These are phyloP conservation scores for Ascidia mentula DNA, from an alignment of 23 tunicate genomes.

Conservation along the genomic window DNA sequence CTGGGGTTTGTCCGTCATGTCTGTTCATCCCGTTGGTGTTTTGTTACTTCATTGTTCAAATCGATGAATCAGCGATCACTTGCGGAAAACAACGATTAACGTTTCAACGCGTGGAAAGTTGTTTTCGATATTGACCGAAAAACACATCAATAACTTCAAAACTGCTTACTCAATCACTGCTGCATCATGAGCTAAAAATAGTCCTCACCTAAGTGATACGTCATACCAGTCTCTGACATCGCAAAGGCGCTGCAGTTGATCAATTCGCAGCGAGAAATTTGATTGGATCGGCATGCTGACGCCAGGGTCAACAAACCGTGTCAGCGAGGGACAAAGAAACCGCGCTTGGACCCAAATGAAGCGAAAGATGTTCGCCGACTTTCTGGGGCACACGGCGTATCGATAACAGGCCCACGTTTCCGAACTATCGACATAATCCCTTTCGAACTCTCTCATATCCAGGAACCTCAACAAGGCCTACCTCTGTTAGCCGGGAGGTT, in stretches of 20 bases:
- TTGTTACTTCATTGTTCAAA: too few species aligned
- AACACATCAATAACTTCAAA: too few species aligned
- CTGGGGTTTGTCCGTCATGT: too few species aligned
- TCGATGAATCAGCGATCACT: too few species aligned
- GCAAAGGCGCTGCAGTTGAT: background rate
- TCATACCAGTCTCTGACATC: background rate
- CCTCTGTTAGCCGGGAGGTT: background rate
- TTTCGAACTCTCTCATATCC: too few species aligned
- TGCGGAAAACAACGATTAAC: too few species aligned
- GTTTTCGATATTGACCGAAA: too few species aligned
- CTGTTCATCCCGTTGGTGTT: too few species aligned
- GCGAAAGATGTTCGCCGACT: background rate
- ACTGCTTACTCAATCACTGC: too few species aligned
- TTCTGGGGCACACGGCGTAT: background rate
- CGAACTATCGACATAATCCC: background rate
- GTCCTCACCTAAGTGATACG: background rate
- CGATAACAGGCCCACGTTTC: background rate
- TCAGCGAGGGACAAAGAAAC: too few species aligned
- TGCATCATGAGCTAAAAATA: background rate
- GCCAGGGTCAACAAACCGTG: too few species aligned
- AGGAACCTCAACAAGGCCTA: background rate
- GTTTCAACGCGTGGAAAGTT: too few species aligned
- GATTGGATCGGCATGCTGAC: background rate
- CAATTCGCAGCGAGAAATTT: background rate
- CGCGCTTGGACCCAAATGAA: background rate